Percentiles rank a stretch among this genome's conserved stretches.
phyloP scores from a whole-genome alignment of 2,113 vertebrate species.

The Tyto alba region DNA sequence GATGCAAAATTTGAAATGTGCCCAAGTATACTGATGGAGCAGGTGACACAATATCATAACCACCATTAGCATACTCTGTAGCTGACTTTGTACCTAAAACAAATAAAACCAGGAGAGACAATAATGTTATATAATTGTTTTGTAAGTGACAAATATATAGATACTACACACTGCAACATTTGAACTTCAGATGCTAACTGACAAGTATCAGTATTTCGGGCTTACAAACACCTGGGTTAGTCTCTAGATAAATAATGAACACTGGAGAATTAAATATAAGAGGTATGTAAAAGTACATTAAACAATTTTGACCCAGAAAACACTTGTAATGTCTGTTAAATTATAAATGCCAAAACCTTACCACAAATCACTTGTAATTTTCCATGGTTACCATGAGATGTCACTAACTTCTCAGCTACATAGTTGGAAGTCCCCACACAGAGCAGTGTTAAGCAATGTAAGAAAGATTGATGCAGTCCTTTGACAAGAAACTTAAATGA shows the following conservation, averaged over 20 bases:
- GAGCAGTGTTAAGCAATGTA: not conserved
- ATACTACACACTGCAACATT: fast-evolving
- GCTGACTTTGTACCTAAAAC: constrained; percentile 82
- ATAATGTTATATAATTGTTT: not conserved
- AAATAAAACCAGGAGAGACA: not conserved
- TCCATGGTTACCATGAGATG: constrained; percentile 53
- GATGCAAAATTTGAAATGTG: constrained; percentile 77
- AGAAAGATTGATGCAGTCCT: not conserved
- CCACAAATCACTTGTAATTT: constrained; percentile 3
- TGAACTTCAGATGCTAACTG: not conserved
- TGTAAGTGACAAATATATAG: not conserved
- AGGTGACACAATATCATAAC: constrained; percentile 64
- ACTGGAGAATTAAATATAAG: not conserved
- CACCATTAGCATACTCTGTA: constrained; percentile 65
- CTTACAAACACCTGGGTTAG: not conserved
- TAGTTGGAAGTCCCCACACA: not conserved
- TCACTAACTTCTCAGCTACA: constrained; percentile 42
- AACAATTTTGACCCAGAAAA: not conserved
- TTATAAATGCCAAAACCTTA: not conserved
- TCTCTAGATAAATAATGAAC: not conserved
- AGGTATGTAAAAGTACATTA: no score
- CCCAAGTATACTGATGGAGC: constrained; percentile 66
- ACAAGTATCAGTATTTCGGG: not conserved
- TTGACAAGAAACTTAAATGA: not conserved
- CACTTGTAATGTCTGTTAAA: not conserved